Evolutionary conservation across 1,140 invertebrate genomes (phyloP), one percentile per base, ranked within the genome.

Genomic region (Heliconius eleuchia): DNA sequence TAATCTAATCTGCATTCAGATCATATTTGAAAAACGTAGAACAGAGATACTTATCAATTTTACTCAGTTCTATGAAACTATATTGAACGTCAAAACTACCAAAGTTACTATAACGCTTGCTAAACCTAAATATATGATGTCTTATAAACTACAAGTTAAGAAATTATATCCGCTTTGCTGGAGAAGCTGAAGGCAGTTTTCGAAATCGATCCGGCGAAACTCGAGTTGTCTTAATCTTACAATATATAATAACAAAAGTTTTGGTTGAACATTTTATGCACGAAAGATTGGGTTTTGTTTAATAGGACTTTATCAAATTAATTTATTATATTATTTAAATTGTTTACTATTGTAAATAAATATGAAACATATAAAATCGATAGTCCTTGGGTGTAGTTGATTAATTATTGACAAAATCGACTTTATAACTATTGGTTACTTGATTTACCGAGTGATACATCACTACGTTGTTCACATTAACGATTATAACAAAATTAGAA

Each of bases 161-260:
- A 75, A 75, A 75, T 75, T 75, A 75, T 75, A 75, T 75, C 23
- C 55, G 74, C 55, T 75, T 39, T 66, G 74, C 60, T 75, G 39
- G 55, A 27, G 55, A 42, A 60, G 60, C 52, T 60, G 73, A 74
- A 74, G 50, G 73, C 52, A 75, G 60, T 60, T 75, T 75, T 66
- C 52, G 55, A 66, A 66, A 75, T 75, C 74, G 74, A 75, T 75
- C 74, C 74, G 37, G n/a, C 37, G 73, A 74, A 75, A 42, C 74
- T 50, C 7, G 55, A 75, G 37, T 74, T 74, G 50, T 74, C 73
- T 74, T 74, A 74, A 75, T 66, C 55, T 66, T 66, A 60, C 60
- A 60, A 75, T 75, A 23, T 60, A 60, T 66, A 66, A 66, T 66
- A 66, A 66, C 60, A 66, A 66, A 66, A 66, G 19, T 66, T 66